These are phyloP conservation scores for Protonemura montana DNA, from an alignment of 2,888 invertebrate genomes.

Conservation along the genomic window DNA sequence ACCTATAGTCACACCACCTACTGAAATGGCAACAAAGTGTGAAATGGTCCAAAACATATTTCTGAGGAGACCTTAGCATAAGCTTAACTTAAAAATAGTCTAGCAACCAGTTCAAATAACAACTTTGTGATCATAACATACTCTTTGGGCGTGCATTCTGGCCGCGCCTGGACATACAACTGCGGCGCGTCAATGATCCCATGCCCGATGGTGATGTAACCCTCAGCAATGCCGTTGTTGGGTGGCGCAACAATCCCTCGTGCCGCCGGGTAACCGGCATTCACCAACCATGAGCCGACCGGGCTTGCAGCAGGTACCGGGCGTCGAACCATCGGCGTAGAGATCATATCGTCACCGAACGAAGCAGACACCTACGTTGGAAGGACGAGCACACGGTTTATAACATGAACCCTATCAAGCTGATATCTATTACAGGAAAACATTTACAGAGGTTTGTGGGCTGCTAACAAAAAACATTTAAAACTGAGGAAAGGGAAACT, in stretches of 20 bases:
- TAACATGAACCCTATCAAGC: too few relatives aligned
- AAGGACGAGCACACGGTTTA: conserved; percentile 44
- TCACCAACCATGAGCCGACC: conserved; percentile 62
- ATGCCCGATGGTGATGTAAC: conserved; percentile 61
- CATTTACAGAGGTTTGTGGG: too few relatives aligned
- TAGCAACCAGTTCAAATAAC: too few relatives aligned
- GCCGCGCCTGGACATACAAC: conserved; percentile 54
- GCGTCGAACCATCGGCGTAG: conserved; percentile 57
- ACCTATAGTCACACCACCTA: too few relatives aligned
- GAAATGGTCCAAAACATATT: too few relatives aligned
- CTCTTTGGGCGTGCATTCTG: conserved; percentile 59
- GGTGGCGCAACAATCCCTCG: conserved; percentile 54
- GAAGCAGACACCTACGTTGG: conserved; percentile 52
- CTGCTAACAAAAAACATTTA: too few relatives aligned
- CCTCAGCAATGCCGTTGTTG: conserved; percentile 57
- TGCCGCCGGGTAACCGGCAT: conserved; percentile 45
- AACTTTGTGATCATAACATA: neutral
- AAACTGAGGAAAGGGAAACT: too few relatives aligned
- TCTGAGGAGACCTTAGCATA: too few relatives aligned
- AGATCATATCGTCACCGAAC: conserved; percentile 56
- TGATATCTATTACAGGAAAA: too few relatives aligned
- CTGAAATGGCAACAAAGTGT: too few relatives aligned
- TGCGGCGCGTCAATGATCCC: conserved; percentile 56
- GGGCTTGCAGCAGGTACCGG: conserved; percentile 63
- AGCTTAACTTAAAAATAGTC: too few relatives aligned